These are phyloP conservation scores for Pyralis farinalis DNA, from an alignment of 2,888 invertebrate genomes.

Conservation along the genomic window DNA sequence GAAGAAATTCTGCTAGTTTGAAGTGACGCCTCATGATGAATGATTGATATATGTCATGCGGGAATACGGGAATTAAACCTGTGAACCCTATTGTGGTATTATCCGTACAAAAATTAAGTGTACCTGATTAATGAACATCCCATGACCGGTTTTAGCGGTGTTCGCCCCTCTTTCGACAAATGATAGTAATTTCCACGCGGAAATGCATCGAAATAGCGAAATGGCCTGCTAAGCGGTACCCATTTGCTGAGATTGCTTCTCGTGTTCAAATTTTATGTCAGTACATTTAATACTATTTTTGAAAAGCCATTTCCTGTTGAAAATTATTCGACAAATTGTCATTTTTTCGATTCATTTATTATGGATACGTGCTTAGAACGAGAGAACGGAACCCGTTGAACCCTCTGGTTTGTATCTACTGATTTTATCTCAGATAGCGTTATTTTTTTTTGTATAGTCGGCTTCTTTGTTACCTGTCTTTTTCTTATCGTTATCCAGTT, in stretches of 20 bases:
- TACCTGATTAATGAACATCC: slow-evolving; percentile 36
- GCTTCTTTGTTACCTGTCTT: no score
- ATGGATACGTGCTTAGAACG: no score
- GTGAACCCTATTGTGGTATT: neutral
- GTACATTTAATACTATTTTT: slow-evolving; percentile 32
- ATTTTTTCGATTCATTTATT: no score
- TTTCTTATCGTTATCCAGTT: no score
- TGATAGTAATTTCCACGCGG: slow-evolving; percentile 73
- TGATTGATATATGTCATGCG: no score
- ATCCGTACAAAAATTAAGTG: slow-evolving; percentile 8
- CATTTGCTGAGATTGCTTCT: slow-evolving; percentile 68
- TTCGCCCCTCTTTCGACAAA: slow-evolving; percentile 66
- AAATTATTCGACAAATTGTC: no score
- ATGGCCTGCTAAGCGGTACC: slow-evolving; percentile 70
- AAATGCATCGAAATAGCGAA: slow-evolving; percentile 76
- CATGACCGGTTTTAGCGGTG: slow-evolving; percentile 46
- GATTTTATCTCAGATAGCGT: no score
- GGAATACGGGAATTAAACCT: no score
- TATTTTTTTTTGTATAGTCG: no score
- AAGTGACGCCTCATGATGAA: no score
- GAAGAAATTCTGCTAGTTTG: no score
- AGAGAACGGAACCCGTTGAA: neutral
- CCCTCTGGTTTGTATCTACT: no score
- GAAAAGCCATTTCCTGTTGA: slow-evolving; percentile 1
- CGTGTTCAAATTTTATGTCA: slow-evolving; percentile 57